Base-by-base conservation (phyloP, 2,797 vertebrate species). In the Enteromius fasciolatus region DNA sequence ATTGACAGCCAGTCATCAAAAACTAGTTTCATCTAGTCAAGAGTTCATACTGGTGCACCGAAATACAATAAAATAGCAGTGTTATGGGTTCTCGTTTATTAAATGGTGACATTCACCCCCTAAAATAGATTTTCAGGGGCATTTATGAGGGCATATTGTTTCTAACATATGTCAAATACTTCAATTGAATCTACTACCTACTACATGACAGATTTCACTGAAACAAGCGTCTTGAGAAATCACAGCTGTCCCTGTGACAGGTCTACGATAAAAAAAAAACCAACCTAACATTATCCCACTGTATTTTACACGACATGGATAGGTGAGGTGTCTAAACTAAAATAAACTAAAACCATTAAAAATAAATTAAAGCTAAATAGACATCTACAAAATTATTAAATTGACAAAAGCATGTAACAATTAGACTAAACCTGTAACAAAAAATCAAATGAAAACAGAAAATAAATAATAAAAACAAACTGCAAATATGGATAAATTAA, bases 1-100 rank as follows among this genome's bases (percentile, higher is more conserved):
- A 46, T 52, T 67, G 66, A 78, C 78, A 9, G n/a, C n/a, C 39
- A 4, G 33, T 41, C 73, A 28, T 76, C 36, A 36, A 69, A 89
- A 91, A 91, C 59, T 78, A 85, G 80, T 89, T 75, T 84, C 61
- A 78, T 84, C 59, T 78, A 84, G 81, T 83, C 31, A 67, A 59
- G 52, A 28, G 59, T 25, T 63, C 28, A 66, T 18, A 52, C 0
- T 66, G 23, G 73, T 3, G 11, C 59, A 64, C 48, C 14, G 36
- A 64, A 50, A 82, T 50, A 75, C 80, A 82, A 66, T 76, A 76
- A 41, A 41, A 61, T 61, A 61, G 52, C 54, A 18, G 73, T 12
- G 4, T 59, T 25, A 23, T 57, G 33, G 52, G n/a, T 57, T 44
- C 4, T 28, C 9, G n/a, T 41, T 28, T 28, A 44, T 76, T 59